Conservation (phyloP, 2,113 vertebrate species). For the Cichladusa arquata region DNA sequence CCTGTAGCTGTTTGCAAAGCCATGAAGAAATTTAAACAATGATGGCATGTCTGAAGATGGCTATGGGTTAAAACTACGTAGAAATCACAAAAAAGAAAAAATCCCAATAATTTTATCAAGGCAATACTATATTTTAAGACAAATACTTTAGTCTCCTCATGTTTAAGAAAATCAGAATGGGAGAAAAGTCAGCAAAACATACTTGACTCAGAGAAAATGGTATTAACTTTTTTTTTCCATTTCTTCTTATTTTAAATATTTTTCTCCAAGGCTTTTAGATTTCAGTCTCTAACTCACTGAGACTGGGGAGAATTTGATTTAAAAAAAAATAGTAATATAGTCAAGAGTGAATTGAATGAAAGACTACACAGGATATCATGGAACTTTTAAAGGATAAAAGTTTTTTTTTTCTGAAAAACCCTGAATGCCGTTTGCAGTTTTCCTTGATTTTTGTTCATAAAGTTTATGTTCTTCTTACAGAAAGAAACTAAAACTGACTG, state of each 20-base stretch:
- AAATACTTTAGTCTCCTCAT: not conserved
- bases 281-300: not conserved
- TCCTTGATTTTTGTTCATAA: not conserved
- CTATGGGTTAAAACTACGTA: not conserved
- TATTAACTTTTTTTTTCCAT: conserved; percentile 23
- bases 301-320: not conserved
- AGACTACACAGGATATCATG: not conserved
- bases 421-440: conserved; percentile 22
- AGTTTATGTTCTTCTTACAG: conserved; percentile 44
- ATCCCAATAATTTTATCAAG: not conserved
- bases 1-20: not conserved
- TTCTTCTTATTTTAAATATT: conserved; percentile 27
- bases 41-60: not conserved
- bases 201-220: not conserved
- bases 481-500: not conserved
- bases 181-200: not conserved
- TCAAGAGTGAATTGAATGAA: not conserved
- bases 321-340: not conserved
- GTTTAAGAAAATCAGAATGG: not conserved
- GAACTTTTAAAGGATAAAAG: not conserved
- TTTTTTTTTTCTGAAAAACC: conserved; percentile 41
- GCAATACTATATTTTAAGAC: not conserved
- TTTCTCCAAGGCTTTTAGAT: conserved; percentile 50
- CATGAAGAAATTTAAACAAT: not conserved
- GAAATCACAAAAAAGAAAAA: not conserved